These are phyloP conservation scores for Lasiurus cinereus DNA, from an alignment of 2,113 vertebrate genomes.

Conservation along the genomic window DNA sequence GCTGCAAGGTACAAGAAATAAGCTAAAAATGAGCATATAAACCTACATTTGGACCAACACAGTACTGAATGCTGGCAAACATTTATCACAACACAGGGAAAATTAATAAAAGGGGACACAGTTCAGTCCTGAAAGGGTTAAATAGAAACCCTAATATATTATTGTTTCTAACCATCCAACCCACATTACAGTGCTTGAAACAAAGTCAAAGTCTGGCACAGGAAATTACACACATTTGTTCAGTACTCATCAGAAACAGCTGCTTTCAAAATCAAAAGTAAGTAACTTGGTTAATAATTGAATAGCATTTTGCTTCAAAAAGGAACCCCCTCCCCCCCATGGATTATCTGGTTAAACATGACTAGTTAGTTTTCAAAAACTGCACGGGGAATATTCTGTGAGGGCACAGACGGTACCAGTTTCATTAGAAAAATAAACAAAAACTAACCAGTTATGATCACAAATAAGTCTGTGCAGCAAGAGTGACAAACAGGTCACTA, in stretches of 20 bases:
- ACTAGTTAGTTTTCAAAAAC: constrained; percentile 74
- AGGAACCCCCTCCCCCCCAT: neutral
- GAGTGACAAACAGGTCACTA: constrained; percentile 63
- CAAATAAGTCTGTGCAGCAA: constrained; percentile 65
- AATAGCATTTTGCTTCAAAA: constrained; percentile 83
- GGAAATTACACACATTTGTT: constrained; percentile 94
- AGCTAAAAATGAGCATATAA: constrained; percentile 85
- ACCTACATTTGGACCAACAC: constrained; percentile 85
- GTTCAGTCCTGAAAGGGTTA: constrained; percentile 89
- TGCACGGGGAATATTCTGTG: constrained; percentile 55
- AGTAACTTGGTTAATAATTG: constrained; percentile 84
- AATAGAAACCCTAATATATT: constrained; percentile 87
- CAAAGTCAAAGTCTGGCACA: constrained; percentile 93
- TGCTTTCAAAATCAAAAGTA: constrained; percentile 92
- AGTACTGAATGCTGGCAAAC: constrained; percentile 83
- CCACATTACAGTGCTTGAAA: constrained; percentile 95
- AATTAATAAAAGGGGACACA: constrained; percentile 81
- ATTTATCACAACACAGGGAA: constrained; percentile 82
- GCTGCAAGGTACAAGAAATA: constrained; percentile 84
- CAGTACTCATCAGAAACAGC: constrained; percentile 93
- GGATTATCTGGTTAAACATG: constrained; percentile 83
- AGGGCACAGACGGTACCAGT: constrained; percentile 65
- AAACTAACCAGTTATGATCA: constrained; percentile 68
- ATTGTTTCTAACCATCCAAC: constrained; percentile 90
- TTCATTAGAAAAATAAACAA: constrained; percentile 60